phyloP scores from a whole-genome alignment of 92 coral and sea anemone species.

The Zoanthus solanderi region DNA sequence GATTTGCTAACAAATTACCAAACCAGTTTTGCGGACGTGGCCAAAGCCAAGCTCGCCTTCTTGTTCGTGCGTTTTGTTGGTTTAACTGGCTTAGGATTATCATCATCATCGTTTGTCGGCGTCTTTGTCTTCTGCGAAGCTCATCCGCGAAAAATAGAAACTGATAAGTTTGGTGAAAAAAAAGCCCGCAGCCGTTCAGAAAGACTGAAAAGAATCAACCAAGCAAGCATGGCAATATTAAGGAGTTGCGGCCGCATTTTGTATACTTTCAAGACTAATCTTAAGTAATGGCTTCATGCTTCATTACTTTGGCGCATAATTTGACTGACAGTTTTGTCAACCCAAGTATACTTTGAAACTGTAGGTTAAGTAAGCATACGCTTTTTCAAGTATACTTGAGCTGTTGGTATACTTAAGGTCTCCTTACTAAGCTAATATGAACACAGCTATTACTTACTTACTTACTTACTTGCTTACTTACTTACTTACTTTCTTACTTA shows the following conservation, averaged over 20 bases:
- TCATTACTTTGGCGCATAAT: too few relatives aligned
- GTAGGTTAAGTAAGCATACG: constrained; percentile 7
- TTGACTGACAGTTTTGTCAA: too few relatives aligned
- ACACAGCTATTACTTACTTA: neutral
- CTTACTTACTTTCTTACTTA: neutral
- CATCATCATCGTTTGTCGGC: constrained; percentile 33
- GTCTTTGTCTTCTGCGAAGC: constrained; percentile 30
- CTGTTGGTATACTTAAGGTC: neutral
- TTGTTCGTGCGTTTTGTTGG: constrained; percentile 22
- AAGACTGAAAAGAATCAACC: too few relatives aligned
- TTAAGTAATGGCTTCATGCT: too few relatives aligned
- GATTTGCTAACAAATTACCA: constrained; percentile 27
- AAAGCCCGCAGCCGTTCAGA: too few relatives aligned
- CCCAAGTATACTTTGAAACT: too few relatives aligned
- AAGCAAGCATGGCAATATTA: too few relatives aligned
- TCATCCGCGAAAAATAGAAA: neutral
- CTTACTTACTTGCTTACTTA: too few relatives aligned
- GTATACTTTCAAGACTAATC: too few relatives aligned
- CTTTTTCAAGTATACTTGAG: constrained; percentile 36
- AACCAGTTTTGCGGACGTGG: constrained; percentile 26
- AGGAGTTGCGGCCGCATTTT: too few relatives aligned
- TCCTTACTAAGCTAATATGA: constrained; percentile 35
- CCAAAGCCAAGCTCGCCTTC: constrained; percentile 32
- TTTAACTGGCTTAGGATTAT: constrained; percentile 17
- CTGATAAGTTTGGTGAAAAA: too few relatives aligned